Conservation (phyloP, 2,797 vertebrate genomes). For the Semaprochilodus insignis region DNA sequence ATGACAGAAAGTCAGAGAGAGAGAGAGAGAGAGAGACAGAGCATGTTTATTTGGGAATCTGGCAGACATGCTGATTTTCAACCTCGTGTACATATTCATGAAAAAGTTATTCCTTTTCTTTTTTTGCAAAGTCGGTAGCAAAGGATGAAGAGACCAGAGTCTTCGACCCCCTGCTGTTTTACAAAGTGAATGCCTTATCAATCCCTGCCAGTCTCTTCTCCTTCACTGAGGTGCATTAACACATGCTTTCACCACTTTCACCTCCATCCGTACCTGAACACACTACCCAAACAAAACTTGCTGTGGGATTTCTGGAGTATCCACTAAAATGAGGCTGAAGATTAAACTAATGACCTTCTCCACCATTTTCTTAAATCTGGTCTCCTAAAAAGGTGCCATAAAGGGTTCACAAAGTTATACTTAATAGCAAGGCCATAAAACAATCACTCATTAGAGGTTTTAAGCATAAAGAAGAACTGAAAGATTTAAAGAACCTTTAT, state of each 20-base stretch:
- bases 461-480: no score
- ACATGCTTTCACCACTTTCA: conserved; percentile 29
- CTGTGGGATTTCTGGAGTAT: neutral
- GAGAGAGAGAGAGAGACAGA: neutral
- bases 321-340: neutral
- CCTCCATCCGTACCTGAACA: conserved; percentile 31
- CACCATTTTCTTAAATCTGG: neutral
- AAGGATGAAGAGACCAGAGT: neutral
- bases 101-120: neutral
- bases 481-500: no score
- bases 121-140: neutral
- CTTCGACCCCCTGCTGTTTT: conserved; percentile 68
- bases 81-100: neutral
- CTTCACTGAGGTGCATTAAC: conserved; percentile 53
- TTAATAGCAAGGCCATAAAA: no score
- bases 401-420: no score
- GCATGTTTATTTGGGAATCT: neutral
- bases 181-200: conserved; percentile 79
- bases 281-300: conserved; percentile 30
- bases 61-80: neutral
- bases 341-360: neutral
- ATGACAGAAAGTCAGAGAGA: neutral
- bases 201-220: conserved; percentile 72
- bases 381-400: neutral
- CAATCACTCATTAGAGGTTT: no score